phyloP scores from a whole-genome alignment of 2,888 invertebrate genomes.

The Frankliniella fusca region DNA sequence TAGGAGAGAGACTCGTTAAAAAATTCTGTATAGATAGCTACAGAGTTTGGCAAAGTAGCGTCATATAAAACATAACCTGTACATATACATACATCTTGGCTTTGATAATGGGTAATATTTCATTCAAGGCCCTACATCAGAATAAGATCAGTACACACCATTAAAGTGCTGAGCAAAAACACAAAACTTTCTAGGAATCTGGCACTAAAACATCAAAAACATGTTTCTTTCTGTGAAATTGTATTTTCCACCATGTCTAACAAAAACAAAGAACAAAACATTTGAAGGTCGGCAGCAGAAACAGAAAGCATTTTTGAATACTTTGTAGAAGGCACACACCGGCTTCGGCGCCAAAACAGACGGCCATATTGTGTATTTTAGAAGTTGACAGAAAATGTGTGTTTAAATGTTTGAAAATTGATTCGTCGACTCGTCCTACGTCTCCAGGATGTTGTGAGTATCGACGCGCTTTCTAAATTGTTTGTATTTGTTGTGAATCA shows the following conservation, averaged over 20 bases:
- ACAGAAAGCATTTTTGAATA: background rate
- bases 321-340: background rate
- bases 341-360: constrained; percentile 18
- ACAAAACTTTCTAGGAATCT: background rate
- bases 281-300: background rate
- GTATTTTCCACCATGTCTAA: background rate
- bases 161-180: too few relatives aligned
- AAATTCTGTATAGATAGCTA: too few relatives aligned
- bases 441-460: background rate
- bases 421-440: background rate
- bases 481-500: too few relatives aligned
- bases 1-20: too few relatives aligned
- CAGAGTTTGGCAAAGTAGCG: too few relatives aligned
- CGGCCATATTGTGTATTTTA: constrained; percentile 15
- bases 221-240: background rate
- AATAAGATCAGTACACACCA: too few relatives aligned
- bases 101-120: too few relatives aligned
- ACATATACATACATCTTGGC: too few relatives aligned
- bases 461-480: background rate
- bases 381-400: too few relatives aligned
- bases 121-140: too few relatives aligned
- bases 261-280: constrained; percentile 23
- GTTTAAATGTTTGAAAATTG: background rate
- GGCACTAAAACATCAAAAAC: background rate
- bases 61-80: too few relatives aligned